Conservation (phyloP, 2,797 vertebrate genomes). For the Leuciscus waleckii region DNA sequence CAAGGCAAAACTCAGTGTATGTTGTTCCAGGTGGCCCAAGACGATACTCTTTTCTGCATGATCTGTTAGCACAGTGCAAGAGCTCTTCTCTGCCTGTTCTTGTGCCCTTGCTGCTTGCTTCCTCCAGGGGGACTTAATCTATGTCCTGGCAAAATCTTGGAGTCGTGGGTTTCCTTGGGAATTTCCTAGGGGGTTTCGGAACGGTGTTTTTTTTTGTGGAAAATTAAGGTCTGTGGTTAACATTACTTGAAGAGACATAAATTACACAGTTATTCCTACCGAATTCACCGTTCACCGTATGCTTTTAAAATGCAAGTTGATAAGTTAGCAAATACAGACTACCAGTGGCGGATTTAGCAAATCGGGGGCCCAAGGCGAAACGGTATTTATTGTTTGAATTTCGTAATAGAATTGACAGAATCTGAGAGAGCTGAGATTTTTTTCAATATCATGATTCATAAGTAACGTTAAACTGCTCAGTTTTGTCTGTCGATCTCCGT, state of each 20-base stretch:
- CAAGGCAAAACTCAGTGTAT: not conserved
- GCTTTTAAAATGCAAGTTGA: not conserved
- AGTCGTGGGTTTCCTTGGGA: not conserved
- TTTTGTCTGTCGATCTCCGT: too few species aligned
- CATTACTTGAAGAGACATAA: not conserved
- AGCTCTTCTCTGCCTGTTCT: conserved; percentile 75
- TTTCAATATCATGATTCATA: too few species aligned
- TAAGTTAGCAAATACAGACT: not conserved
- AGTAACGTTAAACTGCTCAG: too few species aligned
- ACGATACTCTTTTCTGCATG: conserved; percentile 72
- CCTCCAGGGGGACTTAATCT: conserved; percentile 66
- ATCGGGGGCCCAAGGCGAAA: too few species aligned
- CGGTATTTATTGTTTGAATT: too few species aligned
- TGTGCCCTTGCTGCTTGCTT: conserved; percentile 75
- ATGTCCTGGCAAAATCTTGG: not conserved
- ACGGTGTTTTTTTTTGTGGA: not conserved
- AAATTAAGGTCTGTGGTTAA: not conserved
- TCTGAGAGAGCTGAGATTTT: too few species aligned
- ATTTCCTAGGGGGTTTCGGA: not conserved
- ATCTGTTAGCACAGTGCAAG: conserved; percentile 71
- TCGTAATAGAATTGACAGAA: too few species aligned
- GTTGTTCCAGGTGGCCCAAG: conserved; percentile 72
- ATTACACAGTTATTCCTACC: not conserved
- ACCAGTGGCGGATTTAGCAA: too few species aligned
- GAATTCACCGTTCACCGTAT: not conserved